A percentile compares a stretch with the other conserved stretches of the same genome.
These are phyloP conservation scores for Oostethus manadensis DNA, from an alignment of 2,113 vertebrate genomes.

Conservation along the genomic window DNA sequence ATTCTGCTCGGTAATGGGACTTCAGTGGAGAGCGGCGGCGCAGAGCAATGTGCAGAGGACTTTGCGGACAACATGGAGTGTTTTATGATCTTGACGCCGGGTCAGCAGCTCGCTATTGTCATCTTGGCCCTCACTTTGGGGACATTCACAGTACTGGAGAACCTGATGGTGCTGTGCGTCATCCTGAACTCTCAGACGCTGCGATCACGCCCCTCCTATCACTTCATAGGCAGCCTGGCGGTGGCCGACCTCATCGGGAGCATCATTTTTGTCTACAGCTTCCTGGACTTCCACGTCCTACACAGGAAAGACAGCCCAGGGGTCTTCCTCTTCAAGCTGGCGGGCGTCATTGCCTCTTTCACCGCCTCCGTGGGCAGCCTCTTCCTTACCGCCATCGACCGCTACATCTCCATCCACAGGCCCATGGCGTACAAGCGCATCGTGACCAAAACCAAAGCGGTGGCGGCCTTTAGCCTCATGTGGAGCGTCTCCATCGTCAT, in stretches of 20 bases:
- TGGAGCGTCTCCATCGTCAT: constrained; percentile 92
- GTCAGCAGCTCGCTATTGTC: constrained; percentile 88
- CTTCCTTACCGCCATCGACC: constrained; percentile 96
- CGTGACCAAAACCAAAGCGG: constrained; percentile 90
- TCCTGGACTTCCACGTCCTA: constrained; percentile 96
- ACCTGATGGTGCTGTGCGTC: constrained; percentile 89
- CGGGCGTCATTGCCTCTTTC: constrained; percentile 95
- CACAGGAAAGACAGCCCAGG: constrained; percentile 93
- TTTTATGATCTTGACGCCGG: constrained; percentile 96
- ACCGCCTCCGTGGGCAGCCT: constrained; percentile 95
- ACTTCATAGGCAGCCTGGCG: constrained; percentile 96
- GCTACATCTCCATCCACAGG: constrained; percentile 95
- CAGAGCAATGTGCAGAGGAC: constrained; percentile 86
- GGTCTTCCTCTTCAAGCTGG: constrained; percentile 93
- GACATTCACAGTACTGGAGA: constrained; percentile 95
- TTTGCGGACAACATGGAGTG: constrained; percentile 96
- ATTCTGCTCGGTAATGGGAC: constrained; percentile 77
- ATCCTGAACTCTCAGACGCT: constrained; percentile 92
- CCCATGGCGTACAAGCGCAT: constrained; percentile 94
- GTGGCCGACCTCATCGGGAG: constrained; percentile 94
- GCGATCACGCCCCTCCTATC: constrained; percentile 92
- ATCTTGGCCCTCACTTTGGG: constrained; percentile 90
- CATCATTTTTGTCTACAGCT: constrained; percentile 98
- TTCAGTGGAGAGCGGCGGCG: constrained; percentile 73
- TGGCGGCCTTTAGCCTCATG: constrained; percentile 96